phyloP scores from a whole-genome alignment of 2,797 vertebrate genomes.

The Catamblyrhynchus diadema region DNA sequence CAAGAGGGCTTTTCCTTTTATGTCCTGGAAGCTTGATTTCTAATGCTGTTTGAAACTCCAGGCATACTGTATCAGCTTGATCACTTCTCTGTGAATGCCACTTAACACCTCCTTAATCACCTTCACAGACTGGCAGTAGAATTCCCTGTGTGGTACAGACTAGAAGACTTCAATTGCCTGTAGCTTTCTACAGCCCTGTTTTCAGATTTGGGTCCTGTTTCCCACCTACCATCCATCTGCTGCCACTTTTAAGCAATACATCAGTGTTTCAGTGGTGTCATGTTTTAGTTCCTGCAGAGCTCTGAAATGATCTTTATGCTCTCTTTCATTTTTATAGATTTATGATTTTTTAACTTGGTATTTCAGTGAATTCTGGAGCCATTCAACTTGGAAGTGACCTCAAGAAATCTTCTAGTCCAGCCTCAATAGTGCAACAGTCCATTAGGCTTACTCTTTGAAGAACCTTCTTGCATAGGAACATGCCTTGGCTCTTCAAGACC shows the following conservation, averaged over 20 bases:
- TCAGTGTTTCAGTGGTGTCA: not conserved
- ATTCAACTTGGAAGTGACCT: not conserved
- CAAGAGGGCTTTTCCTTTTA: slow-evolving; percentile 13
- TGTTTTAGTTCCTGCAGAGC: not conserved
- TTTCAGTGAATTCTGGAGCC: not conserved
- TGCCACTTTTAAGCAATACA: not conserved
- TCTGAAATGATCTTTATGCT: not conserved
- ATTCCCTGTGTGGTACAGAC: not conserved
- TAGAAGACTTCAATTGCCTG: not conserved
- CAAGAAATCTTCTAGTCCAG: not conserved
- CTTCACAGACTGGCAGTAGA: not conserved
- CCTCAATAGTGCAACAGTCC: not conserved
- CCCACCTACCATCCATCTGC: slow-evolving; percentile 41
- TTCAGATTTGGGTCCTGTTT: not conserved
- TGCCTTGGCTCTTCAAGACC: not conserved
- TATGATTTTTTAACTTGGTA: not conserved
- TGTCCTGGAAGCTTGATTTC: slow-evolving; percentile 13
- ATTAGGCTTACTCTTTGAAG: not conserved
- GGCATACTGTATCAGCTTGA: not conserved
- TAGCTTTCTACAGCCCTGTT: not conserved
- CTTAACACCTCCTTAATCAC: not conserved
- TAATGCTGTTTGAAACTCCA: slow-evolving; percentile 35
- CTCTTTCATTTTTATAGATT: not conserved
- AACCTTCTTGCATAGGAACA: not conserved
- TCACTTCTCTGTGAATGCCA: not conserved